Base-by-base conservation (phyloP, 2,888 invertebrate genomes). In the Actias luna region DNA sequence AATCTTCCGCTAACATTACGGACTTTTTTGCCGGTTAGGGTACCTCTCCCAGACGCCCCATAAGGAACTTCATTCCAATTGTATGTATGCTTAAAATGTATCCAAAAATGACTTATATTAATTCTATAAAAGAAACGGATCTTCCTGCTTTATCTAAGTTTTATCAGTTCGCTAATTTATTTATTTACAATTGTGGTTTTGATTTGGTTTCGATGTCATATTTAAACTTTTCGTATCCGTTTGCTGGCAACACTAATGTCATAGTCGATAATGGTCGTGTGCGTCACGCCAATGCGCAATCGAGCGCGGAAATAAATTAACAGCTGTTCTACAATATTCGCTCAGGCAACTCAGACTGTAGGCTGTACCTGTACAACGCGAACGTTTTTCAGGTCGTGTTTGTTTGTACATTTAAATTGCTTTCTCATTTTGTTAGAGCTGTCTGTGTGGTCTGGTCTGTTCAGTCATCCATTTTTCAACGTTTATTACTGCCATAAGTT, bases 311-410 rank as follows among this genome's bases (percentile, higher is more conserved):
- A 92, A 89, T 91, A 92, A 85, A 86, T 85, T 85, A 85, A 92
- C 92, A 92, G 93, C 93, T 92, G 92, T 92, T 91, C 85, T 78
- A 88, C 85, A 89, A 89, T 92, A 90, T 91, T 92, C 88, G 85
- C 75, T 89, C 87, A 85, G 90, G 89, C 91, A 89, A 89, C 91
- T 87, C 89, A 82, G 84, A 77, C 80, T 83, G 87, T 84, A 82
- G 84, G 77, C 80, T 83, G 87, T 85, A 89, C 85, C 85, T 88
- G 87, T 84, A 80, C 76, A 79, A 85, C 84, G 84, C 87, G 85
- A 86, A 78, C 84, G 89, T 88, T 91, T 92, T 90, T 90, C 88
- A 85, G 84, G 81, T 83, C 79, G 82, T 82, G 85, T 86, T 88
- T 91, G 88, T 89, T 89, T 89, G 83, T 78, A 80, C 80, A 79